Evolutionary conservation across 2,113 vertebrate species (phyloP).

Genomic region (Tringa solitaria): DNA sequence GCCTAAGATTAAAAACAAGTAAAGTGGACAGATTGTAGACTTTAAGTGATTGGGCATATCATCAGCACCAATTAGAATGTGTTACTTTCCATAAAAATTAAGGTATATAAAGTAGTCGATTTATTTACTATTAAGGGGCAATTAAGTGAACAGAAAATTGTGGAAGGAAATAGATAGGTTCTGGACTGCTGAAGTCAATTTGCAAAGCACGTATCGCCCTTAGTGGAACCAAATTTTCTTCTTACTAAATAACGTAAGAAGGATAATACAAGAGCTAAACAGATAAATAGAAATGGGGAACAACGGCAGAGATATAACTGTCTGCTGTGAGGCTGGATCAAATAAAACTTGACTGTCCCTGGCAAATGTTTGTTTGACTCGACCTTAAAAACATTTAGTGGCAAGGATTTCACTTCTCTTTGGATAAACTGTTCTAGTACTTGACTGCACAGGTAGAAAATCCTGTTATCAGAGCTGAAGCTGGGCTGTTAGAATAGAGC

Average conservation of each 20-base stretch:
- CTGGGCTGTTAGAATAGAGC: background rate
- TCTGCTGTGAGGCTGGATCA: background rate
- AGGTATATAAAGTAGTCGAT: background rate
- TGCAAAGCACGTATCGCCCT: background rate
- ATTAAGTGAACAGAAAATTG: background rate
- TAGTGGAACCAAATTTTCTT: background rate
- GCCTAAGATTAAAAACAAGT: background rate
- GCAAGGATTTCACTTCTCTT: background rate
- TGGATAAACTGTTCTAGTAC: background rate
- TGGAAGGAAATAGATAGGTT: background rate
- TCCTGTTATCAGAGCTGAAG: background rate
- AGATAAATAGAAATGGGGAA: background rate
- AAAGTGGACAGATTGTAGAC: background rate
- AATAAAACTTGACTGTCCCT: background rate
- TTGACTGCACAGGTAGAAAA: background rate
- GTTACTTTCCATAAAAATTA: background rate
- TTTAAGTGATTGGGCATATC: background rate
- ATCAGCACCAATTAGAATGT: background rate
- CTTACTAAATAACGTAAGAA: background rate
- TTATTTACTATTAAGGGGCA: background rate
- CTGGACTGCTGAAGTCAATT: background rate
- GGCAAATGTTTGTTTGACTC: background rate
- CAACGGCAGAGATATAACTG: background rate
- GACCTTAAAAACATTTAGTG: background rate
- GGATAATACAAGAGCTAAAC: background rate